Evolutionary conservation across 2,888 invertebrate genomes (phyloP).

Genomic region (Melinopterus prodromus): DNA sequence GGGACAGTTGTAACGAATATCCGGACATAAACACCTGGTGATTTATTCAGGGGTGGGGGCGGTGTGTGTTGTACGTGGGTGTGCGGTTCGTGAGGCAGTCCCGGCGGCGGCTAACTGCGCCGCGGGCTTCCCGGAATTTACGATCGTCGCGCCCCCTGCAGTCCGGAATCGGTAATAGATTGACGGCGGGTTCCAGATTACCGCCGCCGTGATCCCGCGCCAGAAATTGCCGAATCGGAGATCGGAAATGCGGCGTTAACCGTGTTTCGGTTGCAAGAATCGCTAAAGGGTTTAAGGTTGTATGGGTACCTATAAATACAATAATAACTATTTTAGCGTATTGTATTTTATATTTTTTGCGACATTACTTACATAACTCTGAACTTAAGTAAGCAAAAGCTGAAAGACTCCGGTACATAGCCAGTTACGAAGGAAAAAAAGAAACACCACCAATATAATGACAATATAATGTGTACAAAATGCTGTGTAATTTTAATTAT

Average conservation of each 20-base stretch:
- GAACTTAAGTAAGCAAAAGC: too few species aligned
- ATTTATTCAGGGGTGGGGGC: slow-evolving; percentile 33
- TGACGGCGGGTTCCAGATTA: slow-evolving; percentile 27
- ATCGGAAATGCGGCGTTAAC: neutral
- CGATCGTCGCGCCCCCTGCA: slow-evolving; percentile 24
- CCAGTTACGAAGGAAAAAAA: too few species aligned
- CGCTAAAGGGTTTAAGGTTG: neutral
- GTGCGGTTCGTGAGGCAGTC: neutral
- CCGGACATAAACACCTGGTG: slow-evolving; percentile 36
- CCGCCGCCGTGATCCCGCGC: slow-evolving; percentile 17
- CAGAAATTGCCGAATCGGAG: neutral
- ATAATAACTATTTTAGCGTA: neutral
- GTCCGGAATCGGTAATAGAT: slow-evolving; percentile 32
- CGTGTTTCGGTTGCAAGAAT: neutral
- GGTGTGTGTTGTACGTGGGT: slow-evolving; percentile 5
- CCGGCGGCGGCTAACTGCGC: neutral
- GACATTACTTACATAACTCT: too few species aligned
- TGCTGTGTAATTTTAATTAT: too few species aligned
- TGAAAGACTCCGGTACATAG: too few species aligned
- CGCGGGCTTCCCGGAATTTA: slow-evolving; percentile 28
- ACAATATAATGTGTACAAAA: too few species aligned
- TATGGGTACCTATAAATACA: neutral
- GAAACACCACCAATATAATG: too few species aligned
- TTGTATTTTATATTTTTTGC: neutral
- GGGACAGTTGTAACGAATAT: slow-evolving; percentile 37